Base-by-base conservation (phyloP, 1,140 invertebrate species). In the Thaumatotibia leucotreta region DNA sequence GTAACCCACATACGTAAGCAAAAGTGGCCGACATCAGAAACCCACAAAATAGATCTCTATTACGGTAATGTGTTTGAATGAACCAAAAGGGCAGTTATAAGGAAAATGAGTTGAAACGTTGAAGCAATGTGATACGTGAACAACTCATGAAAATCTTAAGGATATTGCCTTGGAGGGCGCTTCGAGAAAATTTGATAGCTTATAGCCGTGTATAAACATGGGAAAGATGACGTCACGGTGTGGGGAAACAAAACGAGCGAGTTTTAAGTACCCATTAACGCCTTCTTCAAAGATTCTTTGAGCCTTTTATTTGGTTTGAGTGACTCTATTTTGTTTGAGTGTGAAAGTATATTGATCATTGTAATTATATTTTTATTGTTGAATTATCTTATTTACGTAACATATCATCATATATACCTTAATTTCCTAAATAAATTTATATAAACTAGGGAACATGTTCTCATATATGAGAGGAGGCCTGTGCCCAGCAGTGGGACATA, bases 81-180 rank as follows among this genome's bases (percentile, higher is more conserved):
- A 58, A 29, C 52, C 64, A 65, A 54, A 70, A 66, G 71, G 66
- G 66, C 67, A 63, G 67, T 35, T 67, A 63, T 67, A 70, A 33
- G 65, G 64, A 77, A 76, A 85, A 78, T 75, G 76, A 75, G 73
- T 77, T 79, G 77, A 79, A 84, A 80, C 66, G 74, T 76, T 73
- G 66, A 77, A 79, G 87, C 80, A 86, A 82, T 77, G 77, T 80
- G 83, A 80, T 75, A 84, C 78, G 72, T 76, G 79, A 76, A 83
- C 79, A 73, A 83, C 76, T 89, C 84, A 83, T 89, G 82, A 88
- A 89, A 87, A 80, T 86, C 79, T 88, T 84, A 83, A 77, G 82
- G 76, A 86, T 86, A 89, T 89, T 89, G 86, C 84, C 77, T 77
- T 70, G 69, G 68, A 83, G 75, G 75, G 75, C n/a, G n/a, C n/a